Conservation (phyloP, 2,113 vertebrate species). For the Puntigrus tetrazona region DNA sequence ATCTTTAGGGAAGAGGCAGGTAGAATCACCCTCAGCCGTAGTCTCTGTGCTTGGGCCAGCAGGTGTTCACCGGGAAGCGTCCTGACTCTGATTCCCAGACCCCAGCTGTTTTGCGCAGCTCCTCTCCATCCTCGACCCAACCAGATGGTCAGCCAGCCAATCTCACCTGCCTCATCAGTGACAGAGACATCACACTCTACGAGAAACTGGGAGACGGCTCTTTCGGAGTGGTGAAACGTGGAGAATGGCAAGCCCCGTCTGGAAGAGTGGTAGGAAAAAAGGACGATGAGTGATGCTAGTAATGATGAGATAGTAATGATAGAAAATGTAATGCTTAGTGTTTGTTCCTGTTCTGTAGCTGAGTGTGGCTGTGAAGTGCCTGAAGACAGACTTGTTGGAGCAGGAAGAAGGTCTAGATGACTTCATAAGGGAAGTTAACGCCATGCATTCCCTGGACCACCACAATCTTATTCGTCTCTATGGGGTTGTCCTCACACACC, state of each 20-base stretch:
- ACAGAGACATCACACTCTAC: slow-evolving; percentile 87
- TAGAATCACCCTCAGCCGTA: slow-evolving; percentile 54
- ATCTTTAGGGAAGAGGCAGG: slow-evolving; percentile 31
- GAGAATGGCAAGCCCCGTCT: slow-evolving; percentile 89
- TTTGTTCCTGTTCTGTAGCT: slow-evolving; percentile 71
- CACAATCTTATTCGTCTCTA: slow-evolving; percentile 95
- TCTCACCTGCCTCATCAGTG: slow-evolving; percentile 94
- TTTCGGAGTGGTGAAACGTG: slow-evolving; percentile 90
- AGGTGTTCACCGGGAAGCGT: slow-evolving; percentile 96
- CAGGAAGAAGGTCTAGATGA: slow-evolving; percentile 92
- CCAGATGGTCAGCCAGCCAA: slow-evolving; percentile 73
- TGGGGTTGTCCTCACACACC: slow-evolving; percentile 92
- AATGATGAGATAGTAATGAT: background rate
- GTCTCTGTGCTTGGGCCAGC: slow-evolving; percentile 52
- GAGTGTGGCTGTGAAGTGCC: slow-evolving; percentile 94
- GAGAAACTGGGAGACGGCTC: slow-evolving; percentile 96
- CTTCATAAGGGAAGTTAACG: slow-evolving; percentile 96
- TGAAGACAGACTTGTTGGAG: slow-evolving; percentile 90
- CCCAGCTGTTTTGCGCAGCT: slow-evolving; percentile 76
- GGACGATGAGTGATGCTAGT: background rate
- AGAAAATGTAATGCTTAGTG: background rate
- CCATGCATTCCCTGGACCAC: slow-evolving; percentile 96
- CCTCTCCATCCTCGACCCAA: slow-evolving; percentile 59
- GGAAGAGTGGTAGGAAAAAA: slow-evolving; percentile 84
- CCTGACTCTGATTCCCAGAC: slow-evolving; percentile 80